phyloP scores from a whole-genome alignment of 30 jellyfish, hydroid and myxozoan genomes.

The Turritopsis dohrnii region DNA sequence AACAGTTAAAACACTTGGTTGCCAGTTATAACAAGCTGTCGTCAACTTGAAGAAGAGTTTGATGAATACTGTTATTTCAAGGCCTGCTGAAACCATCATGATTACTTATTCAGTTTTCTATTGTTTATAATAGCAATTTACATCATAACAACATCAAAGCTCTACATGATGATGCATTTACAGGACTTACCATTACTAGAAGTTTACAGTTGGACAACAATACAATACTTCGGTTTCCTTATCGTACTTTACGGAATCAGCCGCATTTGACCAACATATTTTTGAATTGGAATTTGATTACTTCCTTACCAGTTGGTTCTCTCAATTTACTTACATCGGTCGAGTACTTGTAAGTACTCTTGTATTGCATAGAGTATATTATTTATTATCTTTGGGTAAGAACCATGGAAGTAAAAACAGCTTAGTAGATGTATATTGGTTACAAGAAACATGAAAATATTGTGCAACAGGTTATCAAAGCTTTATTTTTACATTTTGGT shows the following conservation, averaged over 20 bases:
- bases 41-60: no score
- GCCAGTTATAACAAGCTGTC: no score
- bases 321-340: slow-evolving; percentile 29
- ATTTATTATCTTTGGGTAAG: no score
- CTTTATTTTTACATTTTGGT: no score
- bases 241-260: background rate
- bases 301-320: slow-evolving; percentile 25
- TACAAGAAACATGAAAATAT: no score
- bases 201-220: slow-evolving; percentile 35
- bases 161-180: slow-evolving; percentile 48
- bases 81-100: background rate
- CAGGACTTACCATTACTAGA: slow-evolving; percentile 33
- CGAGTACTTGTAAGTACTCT: slow-evolving; percentile 37
- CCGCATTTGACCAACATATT: background rate
- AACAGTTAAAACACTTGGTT: no score
- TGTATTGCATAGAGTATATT: background rate
- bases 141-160: slow-evolving; percentile 48
- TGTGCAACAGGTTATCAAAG: no score
- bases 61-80: no score
- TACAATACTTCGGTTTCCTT: slow-evolving; percentile 32
- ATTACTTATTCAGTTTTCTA: background rate
- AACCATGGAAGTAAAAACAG: no score
- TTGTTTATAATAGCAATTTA: background rate
- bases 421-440: no score
- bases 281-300: background rate